Evolutionary conservation across 2,797 vertebrate species (phyloP).

Genomic region (Valencia hispanica): DNA sequence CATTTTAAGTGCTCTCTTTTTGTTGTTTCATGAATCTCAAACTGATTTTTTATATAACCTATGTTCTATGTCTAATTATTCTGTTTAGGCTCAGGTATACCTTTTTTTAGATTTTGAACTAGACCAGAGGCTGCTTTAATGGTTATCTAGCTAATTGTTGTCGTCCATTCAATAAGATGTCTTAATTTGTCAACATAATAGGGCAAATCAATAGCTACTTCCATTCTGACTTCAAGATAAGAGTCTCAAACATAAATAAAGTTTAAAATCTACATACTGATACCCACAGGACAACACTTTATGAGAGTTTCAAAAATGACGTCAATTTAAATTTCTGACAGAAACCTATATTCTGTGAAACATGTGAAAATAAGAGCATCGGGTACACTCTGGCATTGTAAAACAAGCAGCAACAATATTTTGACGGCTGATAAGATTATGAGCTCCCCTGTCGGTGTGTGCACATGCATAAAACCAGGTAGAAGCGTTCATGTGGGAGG

Average conservation of each 20-base stretch:
- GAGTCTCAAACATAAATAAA: neutral
- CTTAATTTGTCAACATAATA: too few relatives aligned
- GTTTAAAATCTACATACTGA: neutral
- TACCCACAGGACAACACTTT: neutral
- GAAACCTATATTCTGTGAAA: neutral
- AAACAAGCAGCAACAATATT: slow-evolving; percentile 14
- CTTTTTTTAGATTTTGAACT: neutral
- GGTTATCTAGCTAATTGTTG: too few relatives aligned
- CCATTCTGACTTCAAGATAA: too few relatives aligned
- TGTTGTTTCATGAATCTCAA: too few relatives aligned
- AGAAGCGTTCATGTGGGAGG: slow-evolving; percentile 47
- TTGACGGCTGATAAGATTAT: slow-evolving; percentile 36
- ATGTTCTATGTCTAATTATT: too few relatives aligned
- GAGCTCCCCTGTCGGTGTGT: neutral
- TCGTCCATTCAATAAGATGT: neutral
- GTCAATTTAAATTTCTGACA: neutral
- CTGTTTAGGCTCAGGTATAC: too few relatives aligned
- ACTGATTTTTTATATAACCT: too few relatives aligned
- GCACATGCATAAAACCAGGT: neutral
- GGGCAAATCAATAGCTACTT: too few relatives aligned
- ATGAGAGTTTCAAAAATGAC: neutral
- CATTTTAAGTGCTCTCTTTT: too few relatives aligned
- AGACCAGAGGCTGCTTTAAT: neutral
- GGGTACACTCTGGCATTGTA: neutral
- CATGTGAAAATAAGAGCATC: neutral